phyloP scores from a whole-genome alignment of 2,113 vertebrate species.

The Tragulus kanchil region DNA sequence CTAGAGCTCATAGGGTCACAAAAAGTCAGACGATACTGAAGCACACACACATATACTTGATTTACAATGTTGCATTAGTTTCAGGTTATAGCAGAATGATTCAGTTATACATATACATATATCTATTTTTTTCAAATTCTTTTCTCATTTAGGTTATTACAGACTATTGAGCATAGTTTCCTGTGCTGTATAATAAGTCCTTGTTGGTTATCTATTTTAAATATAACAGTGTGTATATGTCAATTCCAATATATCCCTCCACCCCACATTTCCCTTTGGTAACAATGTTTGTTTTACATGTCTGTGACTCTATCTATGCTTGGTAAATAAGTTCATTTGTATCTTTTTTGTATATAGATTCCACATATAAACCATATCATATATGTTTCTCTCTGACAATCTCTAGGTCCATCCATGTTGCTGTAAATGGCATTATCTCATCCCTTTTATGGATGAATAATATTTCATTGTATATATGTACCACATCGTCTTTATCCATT shows the following conservation, averaged over 20 bases:
- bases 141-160: background rate
- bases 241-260: background rate
- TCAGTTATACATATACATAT: background rate
- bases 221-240: background rate
- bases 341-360: background rate
- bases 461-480: background rate
- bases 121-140: background rate
- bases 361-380: background rate
- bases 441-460: background rate
- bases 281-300: background rate
- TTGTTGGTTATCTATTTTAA: background rate
- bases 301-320: background rate
- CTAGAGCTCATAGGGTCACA: background rate
- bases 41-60: accelerated
- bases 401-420: background rate
- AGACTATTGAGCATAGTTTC: background rate
- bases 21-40: background rate
- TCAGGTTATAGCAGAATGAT: background rate
- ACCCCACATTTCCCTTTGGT: background rate
- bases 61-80: background rate
- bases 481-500: background rate
- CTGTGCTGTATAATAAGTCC: background rate
- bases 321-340: background rate
- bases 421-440: background rate
- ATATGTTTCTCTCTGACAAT: background rate